Percentiles rank a stretch among this genome's conserved stretches.
Conservation (phyloP, 2,888 invertebrate genomes). For the Diaphora mendica region DNA sequence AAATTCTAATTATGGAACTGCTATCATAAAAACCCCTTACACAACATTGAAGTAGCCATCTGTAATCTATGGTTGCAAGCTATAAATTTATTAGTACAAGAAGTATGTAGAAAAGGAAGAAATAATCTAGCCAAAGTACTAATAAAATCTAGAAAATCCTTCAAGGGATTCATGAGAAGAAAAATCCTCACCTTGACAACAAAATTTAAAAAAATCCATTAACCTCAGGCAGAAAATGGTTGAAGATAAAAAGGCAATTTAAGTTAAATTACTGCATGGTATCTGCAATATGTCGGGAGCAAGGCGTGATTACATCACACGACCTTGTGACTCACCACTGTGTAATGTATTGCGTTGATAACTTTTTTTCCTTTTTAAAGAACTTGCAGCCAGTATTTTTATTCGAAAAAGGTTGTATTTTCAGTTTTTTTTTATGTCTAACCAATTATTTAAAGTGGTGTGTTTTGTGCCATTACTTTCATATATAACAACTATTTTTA, state of each 20-base stretch:
- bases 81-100: neutral
- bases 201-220: too few species aligned
- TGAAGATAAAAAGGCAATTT: neutral
- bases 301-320: conserved; percentile 54
- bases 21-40: conserved; percentile 8
- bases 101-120: too few species aligned
- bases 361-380: conserved; percentile 23
- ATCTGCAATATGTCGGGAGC: conserved; percentile 27
- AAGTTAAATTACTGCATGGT: conserved; percentile 28
- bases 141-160: neutral
- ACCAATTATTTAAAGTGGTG: too few species aligned
- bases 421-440: too few species aligned
- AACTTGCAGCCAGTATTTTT: conserved; percentile 17
- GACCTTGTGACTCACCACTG: conserved; percentile 59
- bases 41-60: neutral
- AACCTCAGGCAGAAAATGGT: neutral
- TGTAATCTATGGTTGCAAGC: neutral
- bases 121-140: neutral
- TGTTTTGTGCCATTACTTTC: neutral
- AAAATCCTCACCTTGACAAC: too few species aligned
- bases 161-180: too few species aligned
- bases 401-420: neutral
- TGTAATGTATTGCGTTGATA: conserved; percentile 41
- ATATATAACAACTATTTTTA: neutral
- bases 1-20: conserved; percentile 11